phyloP scores from a whole-genome alignment of 2,113 vertebrate genomes.

The Bungarus multicinctus region DNA sequence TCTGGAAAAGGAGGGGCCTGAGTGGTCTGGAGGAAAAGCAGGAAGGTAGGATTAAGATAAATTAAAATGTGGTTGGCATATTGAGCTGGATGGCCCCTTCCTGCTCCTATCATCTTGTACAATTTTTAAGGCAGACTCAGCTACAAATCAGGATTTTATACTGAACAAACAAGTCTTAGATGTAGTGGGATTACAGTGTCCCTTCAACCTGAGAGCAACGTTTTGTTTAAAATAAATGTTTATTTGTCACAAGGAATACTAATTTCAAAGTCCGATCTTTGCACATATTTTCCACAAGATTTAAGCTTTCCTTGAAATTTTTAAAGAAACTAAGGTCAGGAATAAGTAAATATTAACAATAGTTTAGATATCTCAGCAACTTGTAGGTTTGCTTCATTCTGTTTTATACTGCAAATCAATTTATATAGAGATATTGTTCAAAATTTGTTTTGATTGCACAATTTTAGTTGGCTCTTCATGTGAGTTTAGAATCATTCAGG shows the following conservation, averaged over 20 bases:
- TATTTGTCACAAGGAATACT: not conserved
- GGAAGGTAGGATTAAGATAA: conserved; percentile 69
- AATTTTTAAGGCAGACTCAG: conserved; percentile 36
- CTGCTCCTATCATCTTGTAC: conserved; percentile 40
- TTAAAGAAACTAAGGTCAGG: not conserved
- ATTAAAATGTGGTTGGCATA: conserved; percentile 62
- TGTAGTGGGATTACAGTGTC: conserved; percentile 18
- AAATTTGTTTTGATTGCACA: not conserved
- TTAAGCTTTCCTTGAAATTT: not conserved
- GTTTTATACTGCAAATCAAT: not conserved
- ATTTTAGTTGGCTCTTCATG: not conserved
- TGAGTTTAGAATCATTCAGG: not conserved
- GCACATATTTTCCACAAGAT: not conserved
- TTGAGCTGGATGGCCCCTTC: conserved; percentile 41
- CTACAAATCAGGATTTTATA: conserved; percentile 40
- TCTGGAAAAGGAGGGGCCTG: conserved; percentile 58
- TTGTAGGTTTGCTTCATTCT: not conserved
- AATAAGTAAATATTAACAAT: not conserved
- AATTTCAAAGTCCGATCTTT: conserved; percentile 4
- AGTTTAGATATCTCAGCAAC: not conserved
- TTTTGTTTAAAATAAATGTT: not conserved
- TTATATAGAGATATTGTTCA: not conserved
- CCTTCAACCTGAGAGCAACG: not conserved
- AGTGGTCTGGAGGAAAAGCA: conserved; percentile 62
- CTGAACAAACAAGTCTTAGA: conserved; percentile 10